Percentiles rank a stretch among this genome's conserved stretches.
Evolutionary conservation across 2,797 vertebrate species (phyloP).

Genomic region (Odontamblyopus rebecca): DNA sequence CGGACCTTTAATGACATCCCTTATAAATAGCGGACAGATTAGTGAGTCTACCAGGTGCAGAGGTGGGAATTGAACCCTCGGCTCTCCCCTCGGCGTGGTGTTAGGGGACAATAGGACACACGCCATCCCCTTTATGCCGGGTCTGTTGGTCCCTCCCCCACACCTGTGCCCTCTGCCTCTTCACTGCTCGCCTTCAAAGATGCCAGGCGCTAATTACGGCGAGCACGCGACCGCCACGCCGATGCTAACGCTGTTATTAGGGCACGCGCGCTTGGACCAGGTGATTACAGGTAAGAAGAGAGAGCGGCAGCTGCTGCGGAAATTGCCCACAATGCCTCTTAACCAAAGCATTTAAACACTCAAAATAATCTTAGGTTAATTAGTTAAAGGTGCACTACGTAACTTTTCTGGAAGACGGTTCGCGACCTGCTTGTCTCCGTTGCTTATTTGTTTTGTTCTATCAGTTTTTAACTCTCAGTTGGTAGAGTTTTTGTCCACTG

Average conservation of each 20-base stretch:
- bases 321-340: background rate
- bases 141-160: conserved; percentile 1
- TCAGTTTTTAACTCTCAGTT: too few relatives aligned
- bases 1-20: too few relatives aligned
- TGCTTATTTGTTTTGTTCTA: background rate
- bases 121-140: background rate
- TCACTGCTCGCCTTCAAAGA: conserved; percentile 5
- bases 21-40: background rate
- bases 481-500: too few relatives aligned
- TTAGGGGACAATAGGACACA: background rate
- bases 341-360: background rate
- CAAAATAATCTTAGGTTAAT: background rate
- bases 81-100: background rate
- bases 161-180: conserved; percentile 3
- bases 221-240: conserved; percentile 4
- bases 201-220: background rate
- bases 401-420: too few relatives aligned
- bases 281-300: conserved; percentile 7
- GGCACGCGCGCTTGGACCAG: background rate
- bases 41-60: background rate
- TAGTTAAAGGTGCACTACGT: background rate
- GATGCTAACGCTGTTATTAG: background rate
- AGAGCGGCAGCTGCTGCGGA: background rate
- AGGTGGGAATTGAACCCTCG: background rate
- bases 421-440: background rate